Evolutionary conservation across 2,797 vertebrate species (phyloP).

Genomic region (Eulemur rubriventer): DNA sequence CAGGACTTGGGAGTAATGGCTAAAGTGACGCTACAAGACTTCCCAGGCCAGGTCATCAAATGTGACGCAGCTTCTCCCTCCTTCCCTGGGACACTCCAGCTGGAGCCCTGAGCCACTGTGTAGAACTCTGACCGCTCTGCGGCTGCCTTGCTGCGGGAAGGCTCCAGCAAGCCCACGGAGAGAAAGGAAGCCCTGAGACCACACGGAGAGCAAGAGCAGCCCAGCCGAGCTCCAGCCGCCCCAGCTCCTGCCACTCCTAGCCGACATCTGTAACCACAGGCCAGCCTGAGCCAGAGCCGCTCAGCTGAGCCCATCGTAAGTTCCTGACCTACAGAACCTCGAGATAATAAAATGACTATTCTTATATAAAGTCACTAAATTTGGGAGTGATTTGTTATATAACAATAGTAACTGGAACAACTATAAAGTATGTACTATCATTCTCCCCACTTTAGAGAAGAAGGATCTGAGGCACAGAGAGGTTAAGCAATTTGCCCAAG

Average conservation of each 20-base stretch:
- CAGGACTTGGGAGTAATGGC: neutral
- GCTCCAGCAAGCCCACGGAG: neutral
- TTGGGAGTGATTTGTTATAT: neutral
- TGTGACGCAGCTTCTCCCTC: neutral
- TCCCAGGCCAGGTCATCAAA: neutral
- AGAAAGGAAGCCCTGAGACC: neutral
- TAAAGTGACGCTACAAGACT: neutral
- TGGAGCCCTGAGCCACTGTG: neutral
- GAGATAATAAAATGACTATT: neutral
- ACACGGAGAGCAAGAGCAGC: neutral
- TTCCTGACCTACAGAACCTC: neutral
- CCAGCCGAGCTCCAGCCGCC: neutral
- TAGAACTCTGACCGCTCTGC: neutral
- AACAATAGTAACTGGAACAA: neutral
- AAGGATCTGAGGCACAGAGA: neutral
- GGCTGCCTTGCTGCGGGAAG: neutral
- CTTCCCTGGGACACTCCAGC: neutral
- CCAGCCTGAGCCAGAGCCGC: neutral
- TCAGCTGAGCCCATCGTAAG: neutral
- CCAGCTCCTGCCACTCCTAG: neutral
- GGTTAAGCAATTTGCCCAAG: neutral
- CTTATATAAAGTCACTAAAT: neutral
- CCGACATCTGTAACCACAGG: neutral
- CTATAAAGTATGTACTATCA: neutral
- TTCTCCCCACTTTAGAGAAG: neutral